phyloP scores from a whole-genome alignment of 2,888 invertebrate genomes.

The Unio delphinus region DNA sequence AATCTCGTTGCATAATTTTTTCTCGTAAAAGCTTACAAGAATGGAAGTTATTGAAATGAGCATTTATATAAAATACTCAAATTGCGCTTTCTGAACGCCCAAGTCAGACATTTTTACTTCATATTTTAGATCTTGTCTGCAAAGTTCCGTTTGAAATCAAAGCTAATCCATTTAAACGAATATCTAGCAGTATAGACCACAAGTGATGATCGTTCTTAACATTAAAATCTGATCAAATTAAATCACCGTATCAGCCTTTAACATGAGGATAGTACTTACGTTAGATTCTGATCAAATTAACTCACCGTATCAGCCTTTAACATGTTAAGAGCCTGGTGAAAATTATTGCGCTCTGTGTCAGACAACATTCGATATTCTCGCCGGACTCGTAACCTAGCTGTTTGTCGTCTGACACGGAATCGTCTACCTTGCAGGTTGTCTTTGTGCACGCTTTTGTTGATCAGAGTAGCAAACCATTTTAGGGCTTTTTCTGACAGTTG shows the following conservation, averaged over 20 bases:
- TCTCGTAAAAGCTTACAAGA: too few relatives aligned
- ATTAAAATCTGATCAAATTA: neutral
- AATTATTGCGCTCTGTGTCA: conserved; percentile 39
- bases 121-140: too few relatives aligned
- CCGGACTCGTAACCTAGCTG: conserved; percentile 16
- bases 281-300: neutral
- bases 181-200: too few relatives aligned
- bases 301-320: conserved; percentile 51
- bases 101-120: too few relatives aligned
- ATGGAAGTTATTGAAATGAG: too few relatives aligned
- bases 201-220: too few relatives aligned
- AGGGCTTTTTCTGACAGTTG: conserved; percentile 21
- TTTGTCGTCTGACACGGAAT: conserved; percentile 12
- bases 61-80: too few relatives aligned
- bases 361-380: conserved; percentile 51
- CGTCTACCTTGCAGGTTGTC: too few relatives aligned
- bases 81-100: too few relatives aligned
- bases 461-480: conserved; percentile 31
- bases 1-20: too few relatives aligned
- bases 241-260: conserved; percentile 50
- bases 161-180: too few relatives aligned
- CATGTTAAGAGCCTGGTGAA: conserved; percentile 45
- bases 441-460: conserved; percentile 8
- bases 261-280: conserved; percentile 4
- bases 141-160: too few relatives aligned